A percentile compares a stretch with the other conserved stretches of the same genome.
phyloP scores from a whole-genome alignment of 2,113 vertebrate genomes.

The Caretta caretta region DNA sequence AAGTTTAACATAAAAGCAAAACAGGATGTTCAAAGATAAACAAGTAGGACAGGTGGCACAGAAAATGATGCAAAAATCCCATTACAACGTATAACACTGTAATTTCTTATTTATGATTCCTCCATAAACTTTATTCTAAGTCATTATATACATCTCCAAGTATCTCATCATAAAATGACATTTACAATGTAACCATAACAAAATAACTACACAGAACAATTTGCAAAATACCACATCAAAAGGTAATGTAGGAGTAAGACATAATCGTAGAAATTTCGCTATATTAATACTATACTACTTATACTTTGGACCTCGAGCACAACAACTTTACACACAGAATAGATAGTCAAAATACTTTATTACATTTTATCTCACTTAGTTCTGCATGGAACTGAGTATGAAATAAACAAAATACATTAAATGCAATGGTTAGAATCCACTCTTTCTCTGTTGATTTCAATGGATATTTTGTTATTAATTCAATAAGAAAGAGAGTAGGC shows the following conservation, averaged over 20 bases:
- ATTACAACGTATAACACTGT: constrained; percentile 49
- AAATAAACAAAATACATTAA: background rate
- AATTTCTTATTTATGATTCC: constrained; percentile 65
- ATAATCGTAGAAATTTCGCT: constrained; percentile 69
- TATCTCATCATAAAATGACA: constrained; percentile 54
- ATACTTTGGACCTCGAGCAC: constrained; percentile 50
- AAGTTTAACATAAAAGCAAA: background rate
- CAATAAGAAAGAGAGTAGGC: background rate
- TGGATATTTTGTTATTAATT: background rate
- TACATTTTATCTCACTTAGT: constrained; percentile 37
- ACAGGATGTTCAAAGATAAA: constrained; percentile 7
- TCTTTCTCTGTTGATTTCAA: background rate
- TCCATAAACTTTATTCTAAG: constrained; percentile 69
- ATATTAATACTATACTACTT: constrained; percentile 68
- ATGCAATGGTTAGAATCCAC: background rate
- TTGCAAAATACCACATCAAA: constrained; percentile 62
- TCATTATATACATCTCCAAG: constrained; percentile 54
- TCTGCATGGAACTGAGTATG: background rate
- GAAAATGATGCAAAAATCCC: constrained; percentile 28
- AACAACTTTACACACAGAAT: constrained; percentile 43
- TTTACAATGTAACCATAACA: constrained; percentile 55
- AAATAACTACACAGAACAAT: constrained; percentile 69
- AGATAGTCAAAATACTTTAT: constrained; percentile 53
- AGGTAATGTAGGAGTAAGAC: constrained; percentile 65
- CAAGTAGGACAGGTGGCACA: constrained; percentile 51